Percentiles rank a stretch among this genome's conserved stretches.
phyloP scores from a whole-genome alignment of 2,113 vertebrate genomes.

The Corythoichthys intestinalis region DNA sequence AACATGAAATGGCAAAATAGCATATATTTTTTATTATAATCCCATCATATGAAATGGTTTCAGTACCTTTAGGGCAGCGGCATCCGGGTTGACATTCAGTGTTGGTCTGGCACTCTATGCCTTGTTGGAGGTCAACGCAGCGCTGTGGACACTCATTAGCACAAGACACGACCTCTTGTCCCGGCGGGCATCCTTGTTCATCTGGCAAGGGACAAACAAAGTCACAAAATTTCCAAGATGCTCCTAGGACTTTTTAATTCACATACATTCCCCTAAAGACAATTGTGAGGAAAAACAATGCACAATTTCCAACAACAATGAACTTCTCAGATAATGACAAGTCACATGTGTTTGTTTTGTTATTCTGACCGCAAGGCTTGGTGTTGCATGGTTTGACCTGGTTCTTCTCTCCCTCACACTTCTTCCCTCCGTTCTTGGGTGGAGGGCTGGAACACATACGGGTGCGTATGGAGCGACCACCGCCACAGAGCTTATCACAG shows the following conservation, averaged over 20 bases:
- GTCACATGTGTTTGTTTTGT: neutral
- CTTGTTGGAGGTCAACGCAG: constrained; percentile 84
- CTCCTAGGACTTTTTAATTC: constrained; percentile 3
- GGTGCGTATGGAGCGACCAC: constrained; percentile 79
- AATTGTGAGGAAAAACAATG: constrained; percentile 5
- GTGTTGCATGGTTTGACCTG: constrained; percentile 81
- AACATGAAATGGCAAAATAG: neutral
- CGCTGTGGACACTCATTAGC: constrained; percentile 79
- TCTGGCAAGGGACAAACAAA: constrained; percentile 54
- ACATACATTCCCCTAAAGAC: neutral
- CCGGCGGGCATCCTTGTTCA: constrained; percentile 70
- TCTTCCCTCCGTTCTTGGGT: constrained; percentile 81
- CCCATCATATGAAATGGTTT: constrained; percentile 8
- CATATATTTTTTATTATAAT: neutral
- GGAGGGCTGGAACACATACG: constrained; percentile 84
- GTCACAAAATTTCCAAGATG: constrained; percentile 16
- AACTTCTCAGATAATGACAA: constrained; percentile 9
- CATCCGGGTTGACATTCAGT: constrained; percentile 78
- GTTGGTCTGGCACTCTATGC: constrained; percentile 70
- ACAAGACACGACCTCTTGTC: constrained; percentile 74
- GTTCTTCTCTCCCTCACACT: constrained; percentile 80
- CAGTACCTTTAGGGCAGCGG: constrained; percentile 74
- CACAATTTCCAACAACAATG: constrained; percentile 5
- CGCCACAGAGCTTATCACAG: constrained; percentile 81
- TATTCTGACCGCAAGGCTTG: constrained; percentile 77